These are phyloP conservation scores for Aspidoscelis tigris DNA, from an alignment of 2,113 vertebrate species.

Conservation along the genomic window DNA sequence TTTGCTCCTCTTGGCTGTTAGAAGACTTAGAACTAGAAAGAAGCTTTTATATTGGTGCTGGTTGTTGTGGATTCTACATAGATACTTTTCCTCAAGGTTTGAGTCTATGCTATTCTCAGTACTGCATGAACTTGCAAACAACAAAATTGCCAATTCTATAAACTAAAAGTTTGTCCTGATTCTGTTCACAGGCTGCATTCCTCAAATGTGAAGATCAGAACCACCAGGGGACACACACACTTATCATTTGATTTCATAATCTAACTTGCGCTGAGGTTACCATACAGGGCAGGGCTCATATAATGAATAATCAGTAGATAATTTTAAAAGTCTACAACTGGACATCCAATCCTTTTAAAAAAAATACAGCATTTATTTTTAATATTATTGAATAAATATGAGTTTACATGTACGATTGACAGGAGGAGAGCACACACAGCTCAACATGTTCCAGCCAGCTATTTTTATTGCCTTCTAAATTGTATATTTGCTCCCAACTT, in stretches of 20 bases:
- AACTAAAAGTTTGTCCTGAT: not conserved
- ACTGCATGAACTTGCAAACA: not conserved
- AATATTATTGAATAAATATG: not conserved
- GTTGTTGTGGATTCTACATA: too few species aligned
- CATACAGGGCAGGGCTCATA: not conserved
- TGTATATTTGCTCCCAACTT: not conserved
- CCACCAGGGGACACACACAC: not conserved
- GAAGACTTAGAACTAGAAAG: not conserved
- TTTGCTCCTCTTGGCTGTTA: not conserved
- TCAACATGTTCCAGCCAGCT: not conserved
- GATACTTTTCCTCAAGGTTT: not conserved
- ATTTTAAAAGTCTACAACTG: conserved; percentile 37
- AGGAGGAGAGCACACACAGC: too few species aligned
- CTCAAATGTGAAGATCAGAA: not conserved
- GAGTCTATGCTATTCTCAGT: too few species aligned
- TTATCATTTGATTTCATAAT: conserved; percentile 4
- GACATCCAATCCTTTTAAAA: conserved; percentile 12
- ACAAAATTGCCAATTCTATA: not conserved
- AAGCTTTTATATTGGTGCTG: too few species aligned
- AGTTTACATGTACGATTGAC: not conserved
- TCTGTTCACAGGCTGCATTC: not conserved
- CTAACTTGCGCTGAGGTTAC: conserved; percentile 1
- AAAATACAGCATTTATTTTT: not conserved
- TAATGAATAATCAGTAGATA: conserved; percentile 11
- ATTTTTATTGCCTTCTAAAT: not conserved